Percentiles rank a stretch among this genome's conserved stretches.
These are phyloP conservation scores for Pseudomyrmex gracilis DNA, from an alignment of 1,140 invertebrate species.

Conservation along the genomic window DNA sequence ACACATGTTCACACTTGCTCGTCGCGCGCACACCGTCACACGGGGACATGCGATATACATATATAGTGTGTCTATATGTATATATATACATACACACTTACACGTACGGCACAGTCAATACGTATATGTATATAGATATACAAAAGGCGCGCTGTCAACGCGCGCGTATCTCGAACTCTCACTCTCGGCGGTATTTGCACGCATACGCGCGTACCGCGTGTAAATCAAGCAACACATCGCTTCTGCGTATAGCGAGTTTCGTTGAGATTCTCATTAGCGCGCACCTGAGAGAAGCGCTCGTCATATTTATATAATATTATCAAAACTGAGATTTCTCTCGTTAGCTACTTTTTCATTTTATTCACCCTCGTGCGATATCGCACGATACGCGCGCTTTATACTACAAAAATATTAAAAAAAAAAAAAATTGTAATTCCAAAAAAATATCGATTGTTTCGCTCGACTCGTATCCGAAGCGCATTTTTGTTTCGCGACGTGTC, in stretches of 20 bases:
- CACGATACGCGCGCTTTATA: no score
- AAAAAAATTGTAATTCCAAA: no score
- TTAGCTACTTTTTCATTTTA: no score
- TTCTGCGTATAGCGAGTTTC: conserved; percentile 41
- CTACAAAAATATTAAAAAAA: no score
- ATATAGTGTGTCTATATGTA: no score
- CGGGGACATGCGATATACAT: background rate
- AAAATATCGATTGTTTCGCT: no score
- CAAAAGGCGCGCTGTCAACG: conserved; percentile 39
- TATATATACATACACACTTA: background rate
- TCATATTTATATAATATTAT: background rate
- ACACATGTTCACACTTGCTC: conserved; percentile 50
- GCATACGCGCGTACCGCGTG: background rate
- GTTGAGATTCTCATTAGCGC: conserved; percentile 11
- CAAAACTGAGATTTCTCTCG: no score
- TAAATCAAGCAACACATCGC: background rate
- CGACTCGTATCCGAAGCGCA: no score
- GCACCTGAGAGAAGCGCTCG: conserved; percentile 1
- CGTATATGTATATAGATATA: conserved; percentile 8
- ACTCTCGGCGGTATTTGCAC: conserved; percentile 58
- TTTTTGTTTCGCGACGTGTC: no score
- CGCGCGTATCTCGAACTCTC: conserved; percentile 63
- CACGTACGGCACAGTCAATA: background rate
- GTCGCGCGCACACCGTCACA: conserved; percentile 3
- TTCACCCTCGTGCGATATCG: no score